phyloP scores from a whole-genome alignment of 2,113 vertebrate genomes.

The Columba livia region DNA sequence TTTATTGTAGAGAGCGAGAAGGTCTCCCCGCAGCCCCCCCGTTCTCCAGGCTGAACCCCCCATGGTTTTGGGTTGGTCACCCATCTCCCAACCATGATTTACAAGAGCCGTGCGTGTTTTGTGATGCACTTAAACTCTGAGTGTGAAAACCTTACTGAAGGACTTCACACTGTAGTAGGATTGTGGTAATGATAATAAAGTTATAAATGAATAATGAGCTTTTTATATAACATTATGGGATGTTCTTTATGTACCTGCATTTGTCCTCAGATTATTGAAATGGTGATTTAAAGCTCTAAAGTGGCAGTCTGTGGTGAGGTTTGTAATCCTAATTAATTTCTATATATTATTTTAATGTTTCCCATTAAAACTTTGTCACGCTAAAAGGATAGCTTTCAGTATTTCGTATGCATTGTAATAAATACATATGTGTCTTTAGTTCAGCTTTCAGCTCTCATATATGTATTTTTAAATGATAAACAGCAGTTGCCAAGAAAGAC shows the following conservation, averaged over 20 bases:
- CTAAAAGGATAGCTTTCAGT: not conserved
- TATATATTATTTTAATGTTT: not conserved
- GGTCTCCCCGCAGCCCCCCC: too few species aligned
- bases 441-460: not conserved
- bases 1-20: not conserved
- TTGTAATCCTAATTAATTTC: not conserved
- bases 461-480: not conserved
- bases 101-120: not conserved
- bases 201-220: not conserved
- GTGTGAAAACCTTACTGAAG: not conserved
- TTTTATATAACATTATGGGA: not conserved
- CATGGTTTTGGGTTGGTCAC: too few species aligned
- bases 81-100: not conserved
- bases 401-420: not conserved
- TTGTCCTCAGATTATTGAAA: not conserved
- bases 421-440: not conserved
- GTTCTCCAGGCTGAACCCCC: too few species aligned
- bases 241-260: not conserved
- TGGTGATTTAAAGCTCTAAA: not conserved
- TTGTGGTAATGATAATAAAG: not conserved
- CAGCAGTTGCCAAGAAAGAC: not conserved
- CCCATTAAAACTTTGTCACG: not conserved
- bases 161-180: not conserved
- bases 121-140: fast-evolving
- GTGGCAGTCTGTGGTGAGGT: not conserved